Evolutionary conservation across 2,797 vertebrate species (phyloP), one percentile per base, ranked within the genome.

Genomic region (Clarias laeviceps): DNA sequence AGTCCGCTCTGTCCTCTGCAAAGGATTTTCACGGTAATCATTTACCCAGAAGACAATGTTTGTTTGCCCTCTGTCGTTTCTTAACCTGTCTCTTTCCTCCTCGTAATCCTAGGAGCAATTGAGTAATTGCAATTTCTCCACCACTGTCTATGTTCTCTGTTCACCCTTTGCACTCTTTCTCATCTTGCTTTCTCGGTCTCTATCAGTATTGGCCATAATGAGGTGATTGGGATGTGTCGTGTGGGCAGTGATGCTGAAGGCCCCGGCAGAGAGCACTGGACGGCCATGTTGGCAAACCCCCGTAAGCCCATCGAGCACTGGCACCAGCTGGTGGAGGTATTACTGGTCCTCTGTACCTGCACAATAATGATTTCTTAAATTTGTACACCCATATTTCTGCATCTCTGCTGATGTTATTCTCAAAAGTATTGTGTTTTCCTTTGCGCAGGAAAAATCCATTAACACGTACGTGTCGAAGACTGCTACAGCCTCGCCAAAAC

Each of bases 231-330:
- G 59, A 96, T 98, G 95, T 98, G 97, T 88, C 96, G 96, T 22
- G 96, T 98, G 90, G 97, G 97, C 86, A 96, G 96, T 1, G 96
- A 96, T 0, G 96, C 96, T 0, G 96, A 97, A 0, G 96, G 96
- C 20, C 96, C 96, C 0, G 97, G 97, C 77, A 94, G 97, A 22
- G 97, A 98, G 90, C 97, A 98, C 94, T 98, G 97, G 97, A 90
- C 94, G 0, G 97, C 97, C 93, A 98, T 98, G 97, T 86, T 98
- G 94, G 96, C 96, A 45, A 98, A 98, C 84, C 97, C 97, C 18
- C 96, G 97, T 83, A 97, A 98, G 87, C 97, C 97, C 34, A 97
- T 98, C 82, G 97, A 98, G 87, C 97, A 98, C 89, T 98, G 97
- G 97, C 96, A 98, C 90, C 97, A 97, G 88, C 96, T 98, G 66